Percentiles rank a stretch among this genome's conserved stretches.
Conservation (phyloP, 2,888 invertebrate genomes). For the Villa cingulata region DNA sequence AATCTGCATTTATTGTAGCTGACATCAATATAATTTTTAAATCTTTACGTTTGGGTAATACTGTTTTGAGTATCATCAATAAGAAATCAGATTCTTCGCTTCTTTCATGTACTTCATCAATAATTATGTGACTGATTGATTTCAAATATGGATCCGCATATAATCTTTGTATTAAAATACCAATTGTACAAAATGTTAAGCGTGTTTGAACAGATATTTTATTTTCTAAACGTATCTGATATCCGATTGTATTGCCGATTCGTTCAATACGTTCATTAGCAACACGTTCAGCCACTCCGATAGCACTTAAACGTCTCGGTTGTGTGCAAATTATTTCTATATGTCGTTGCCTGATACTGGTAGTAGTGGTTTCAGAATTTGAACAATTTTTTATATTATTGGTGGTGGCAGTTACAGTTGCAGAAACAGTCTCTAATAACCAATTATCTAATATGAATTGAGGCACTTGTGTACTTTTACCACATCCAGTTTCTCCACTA, state of each 20-base stretch:
- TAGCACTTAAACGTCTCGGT: constrained; percentile 80
- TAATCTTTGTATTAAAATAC: constrained; percentile 71
- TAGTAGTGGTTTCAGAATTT: constrained; percentile 35
- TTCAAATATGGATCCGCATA: constrained; percentile 62
- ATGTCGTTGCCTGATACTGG: constrained; percentile 42
- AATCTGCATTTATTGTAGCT: constrained; percentile 73
- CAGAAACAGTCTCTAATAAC: constrained; percentile 36
- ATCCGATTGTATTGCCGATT: constrained; percentile 39
- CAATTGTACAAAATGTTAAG: constrained; percentile 85
- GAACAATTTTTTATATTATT: constrained; percentile 5
- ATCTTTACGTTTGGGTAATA: constrained; percentile 56
- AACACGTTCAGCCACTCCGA: constrained; percentile 84
- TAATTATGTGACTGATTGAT: constrained; percentile 68
- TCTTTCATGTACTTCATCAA: constrained; percentile 89
- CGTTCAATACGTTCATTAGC: constrained; percentile 71
- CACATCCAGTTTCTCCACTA: constrained; percentile 74
- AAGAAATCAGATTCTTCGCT: constrained; percentile 85
- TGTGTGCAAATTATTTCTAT: constrained; percentile 86
- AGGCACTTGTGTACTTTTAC: constrained; percentile 81
- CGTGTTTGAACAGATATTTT: constrained; percentile 65
- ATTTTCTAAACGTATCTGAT: constrained; percentile 65
- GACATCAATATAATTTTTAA: constrained; percentile 84
- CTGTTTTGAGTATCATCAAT: constrained; percentile 64
- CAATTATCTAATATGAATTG: constrained; percentile 86
- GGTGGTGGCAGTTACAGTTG: background rate